Base-by-base conservation (phyloP, 2,797 vertebrate species). In the Alosa sapidissima region DNA sequence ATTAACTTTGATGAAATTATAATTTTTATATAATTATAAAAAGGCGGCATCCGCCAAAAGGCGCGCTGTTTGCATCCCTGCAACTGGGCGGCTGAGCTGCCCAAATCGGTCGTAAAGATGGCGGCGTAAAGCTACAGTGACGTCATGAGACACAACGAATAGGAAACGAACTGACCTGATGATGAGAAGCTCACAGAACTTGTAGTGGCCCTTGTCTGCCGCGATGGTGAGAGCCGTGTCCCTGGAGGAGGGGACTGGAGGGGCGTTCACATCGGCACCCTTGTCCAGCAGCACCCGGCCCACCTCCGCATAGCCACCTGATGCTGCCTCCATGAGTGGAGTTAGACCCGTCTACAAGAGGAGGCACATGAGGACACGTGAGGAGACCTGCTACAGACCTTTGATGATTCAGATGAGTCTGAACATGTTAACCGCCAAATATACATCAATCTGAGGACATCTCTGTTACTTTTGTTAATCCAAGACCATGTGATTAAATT, bases 161-260 rank as follows among this genome's bases (percentile, higher is more conserved):
- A 16, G 33, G 13, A 41, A 36, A 72, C 1, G 4, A 33, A 36
- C 85, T 85, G 84, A 98, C 98, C 98, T 96, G 92, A 97, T 98
- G 91, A 99, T 99, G 85, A 99, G 96, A 78, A 99, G 97, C 94
- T 99, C 98, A 93, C 98, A 99, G 91, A 99, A 99, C 93, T 99
- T 99, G 94, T 99, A 99, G 94, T 99, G 98, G 89, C 98, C 98
- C 94, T 99, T 99, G 94, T 99, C 98, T 13, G 98, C 98, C 93
- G 98, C 98, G 91, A 99, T 99, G 83, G 98, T 99, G 92, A 99
- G 95, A 91, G 98, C 98, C 36, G 98, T 99, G 92, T 99, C 98
- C 92, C 98, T 95, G 85, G 98, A 99, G 84, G 98, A 99, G 93
- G 98, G 98, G 90, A 99, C 98, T 62, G 98, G 98, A 36, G 98